Conservation (phyloP, 2,888 invertebrate genomes). For the Drosophila nr. perissopoda region DNA sequence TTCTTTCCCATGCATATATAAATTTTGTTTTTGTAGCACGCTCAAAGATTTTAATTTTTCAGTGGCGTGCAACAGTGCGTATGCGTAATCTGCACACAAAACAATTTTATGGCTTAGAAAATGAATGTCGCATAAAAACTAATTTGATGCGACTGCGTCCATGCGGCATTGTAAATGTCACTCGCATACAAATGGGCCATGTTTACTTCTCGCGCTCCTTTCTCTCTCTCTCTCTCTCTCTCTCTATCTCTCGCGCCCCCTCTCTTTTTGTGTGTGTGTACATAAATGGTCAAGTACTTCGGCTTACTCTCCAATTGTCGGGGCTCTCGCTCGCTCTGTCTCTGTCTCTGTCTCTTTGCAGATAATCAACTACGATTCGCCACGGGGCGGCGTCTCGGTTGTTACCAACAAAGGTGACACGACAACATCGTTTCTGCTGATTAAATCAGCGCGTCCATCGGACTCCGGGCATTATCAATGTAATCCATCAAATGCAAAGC, state of each 20-base stretch:
- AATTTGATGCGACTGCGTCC: slow-evolving; percentile 55
- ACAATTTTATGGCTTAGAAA: slow-evolving; percentile 75
- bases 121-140: slow-evolving; percentile 63
- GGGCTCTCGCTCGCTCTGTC: background rate
- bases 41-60: slow-evolving; percentile 63
- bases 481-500: slow-evolving; percentile 96
- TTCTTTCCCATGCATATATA: slow-evolving; percentile 18
- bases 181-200: slow-evolving; percentile 62
- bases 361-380: slow-evolving; percentile 98
- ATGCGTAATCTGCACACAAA: slow-evolving; percentile 68
- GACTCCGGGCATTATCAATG: slow-evolving; percentile 97
- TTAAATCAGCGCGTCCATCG: slow-evolving; percentile 93
- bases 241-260: slow-evolving; percentile 6
- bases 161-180: slow-evolving; percentile 57
- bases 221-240: slow-evolving; percentile 6
- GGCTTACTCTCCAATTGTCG: slow-evolving; percentile 27
- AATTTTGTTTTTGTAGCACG: background rate
- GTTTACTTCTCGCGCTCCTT: slow-evolving; percentile 24
- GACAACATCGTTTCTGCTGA: slow-evolving; percentile 94
- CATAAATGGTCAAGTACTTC: slow-evolving; percentile 35
- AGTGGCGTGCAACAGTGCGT: slow-evolving; percentile 74
- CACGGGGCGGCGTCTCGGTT: slow-evolving; percentile 95
- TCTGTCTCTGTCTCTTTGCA: slow-evolving; percentile 82
- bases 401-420: slow-evolving; percentile 96
- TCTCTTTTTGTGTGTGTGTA: slow-evolving; percentile 27